phyloP scores from a whole-genome alignment of 2,888 invertebrate genomes.

The Gnatocerus cornutus region DNA sequence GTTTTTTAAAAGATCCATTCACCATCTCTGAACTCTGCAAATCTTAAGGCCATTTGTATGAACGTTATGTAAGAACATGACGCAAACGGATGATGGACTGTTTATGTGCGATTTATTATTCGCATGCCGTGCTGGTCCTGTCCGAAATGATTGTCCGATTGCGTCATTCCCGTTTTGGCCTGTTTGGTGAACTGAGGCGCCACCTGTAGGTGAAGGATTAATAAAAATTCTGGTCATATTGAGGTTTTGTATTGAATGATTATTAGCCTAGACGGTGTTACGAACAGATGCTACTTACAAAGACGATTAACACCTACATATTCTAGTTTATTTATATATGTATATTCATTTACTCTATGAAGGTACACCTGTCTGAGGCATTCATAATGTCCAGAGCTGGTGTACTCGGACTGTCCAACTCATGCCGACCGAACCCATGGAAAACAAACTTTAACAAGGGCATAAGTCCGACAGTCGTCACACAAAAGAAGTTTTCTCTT shows the following conservation, averaged over 20 bases:
- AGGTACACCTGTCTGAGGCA: conserved; percentile 66
- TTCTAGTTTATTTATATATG: conserved; percentile 69
- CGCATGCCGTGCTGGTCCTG: conserved; percentile 8
- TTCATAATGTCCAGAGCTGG: conserved; percentile 65
- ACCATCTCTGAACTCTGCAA: background rate
- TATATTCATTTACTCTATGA: conserved; percentile 69
- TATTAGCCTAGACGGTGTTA: conserved; percentile 71
- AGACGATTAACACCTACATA: conserved; percentile 72
- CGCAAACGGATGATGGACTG: conserved; percentile 29
- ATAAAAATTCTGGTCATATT: conserved; percentile 59
- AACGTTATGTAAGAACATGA: conserved; percentile 21
- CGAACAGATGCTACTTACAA: conserved; percentile 73
- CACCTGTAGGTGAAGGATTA: conserved; percentile 9
- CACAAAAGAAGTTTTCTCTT: conserved; percentile 47
- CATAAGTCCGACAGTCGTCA: conserved; percentile 27
- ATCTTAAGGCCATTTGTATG: background rate
- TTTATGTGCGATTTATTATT: conserved; percentile 26
- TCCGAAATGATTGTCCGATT: conserved; percentile 7
- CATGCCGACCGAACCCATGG: conserved; percentile 44
- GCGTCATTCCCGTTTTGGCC: conserved; percentile 8
- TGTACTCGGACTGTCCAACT: conserved; percentile 55
- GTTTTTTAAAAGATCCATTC: background rate
- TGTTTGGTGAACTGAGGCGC: background rate
- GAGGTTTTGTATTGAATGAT: conserved; percentile 70
- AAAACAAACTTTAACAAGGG: conserved; percentile 37